phyloP scores from a whole-genome alignment of 35 echinoderm and acorn worm genomes.

The Chiridota heheva region DNA sequence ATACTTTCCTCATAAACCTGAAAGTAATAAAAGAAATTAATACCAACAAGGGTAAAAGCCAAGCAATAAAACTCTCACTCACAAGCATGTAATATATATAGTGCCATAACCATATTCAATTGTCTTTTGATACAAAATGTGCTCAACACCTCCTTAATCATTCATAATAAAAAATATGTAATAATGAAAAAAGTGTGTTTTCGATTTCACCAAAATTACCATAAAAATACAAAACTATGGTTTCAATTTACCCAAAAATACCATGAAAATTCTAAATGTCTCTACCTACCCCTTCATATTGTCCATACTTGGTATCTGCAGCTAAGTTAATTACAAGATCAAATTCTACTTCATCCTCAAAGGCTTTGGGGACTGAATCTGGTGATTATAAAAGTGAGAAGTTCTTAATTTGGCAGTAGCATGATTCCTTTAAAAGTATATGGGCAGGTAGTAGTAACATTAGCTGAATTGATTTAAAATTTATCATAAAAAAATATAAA shows the following conservation, averaged over 20 bases:
- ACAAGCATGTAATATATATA: neutral
- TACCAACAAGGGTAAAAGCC: neutral
- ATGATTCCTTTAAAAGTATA: no score
- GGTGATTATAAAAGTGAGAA: neutral
- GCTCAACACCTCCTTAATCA: no score
- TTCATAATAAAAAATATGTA: no score
- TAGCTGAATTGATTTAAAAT: no score
- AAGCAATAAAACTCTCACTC: no score
- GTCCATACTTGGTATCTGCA: slow-evolving; percentile 94
- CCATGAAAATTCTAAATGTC: neutral
- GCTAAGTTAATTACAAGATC: slow-evolving; percentile 86
- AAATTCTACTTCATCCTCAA: slow-evolving; percentile 69
- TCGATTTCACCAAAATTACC: no score
- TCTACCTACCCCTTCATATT: slow-evolving; percentile 86
- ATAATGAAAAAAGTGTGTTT: no score
- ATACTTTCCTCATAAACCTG: slow-evolving; percentile 94
- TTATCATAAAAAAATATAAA: neutral
- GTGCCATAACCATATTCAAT: neutral
- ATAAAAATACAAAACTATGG: no score
- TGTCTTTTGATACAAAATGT: neutral
- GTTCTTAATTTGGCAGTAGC: neutral
- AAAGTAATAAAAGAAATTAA: neutral
- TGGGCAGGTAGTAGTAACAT: neutral
- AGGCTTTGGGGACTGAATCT: slow-evolving; percentile 72
- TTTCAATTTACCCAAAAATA: no score